Evolutionary conservation across 2,113 vertebrate species (phyloP), one percentile per base, ranked within the genome.

Genomic region (Ondatra zibethicus): DNA sequence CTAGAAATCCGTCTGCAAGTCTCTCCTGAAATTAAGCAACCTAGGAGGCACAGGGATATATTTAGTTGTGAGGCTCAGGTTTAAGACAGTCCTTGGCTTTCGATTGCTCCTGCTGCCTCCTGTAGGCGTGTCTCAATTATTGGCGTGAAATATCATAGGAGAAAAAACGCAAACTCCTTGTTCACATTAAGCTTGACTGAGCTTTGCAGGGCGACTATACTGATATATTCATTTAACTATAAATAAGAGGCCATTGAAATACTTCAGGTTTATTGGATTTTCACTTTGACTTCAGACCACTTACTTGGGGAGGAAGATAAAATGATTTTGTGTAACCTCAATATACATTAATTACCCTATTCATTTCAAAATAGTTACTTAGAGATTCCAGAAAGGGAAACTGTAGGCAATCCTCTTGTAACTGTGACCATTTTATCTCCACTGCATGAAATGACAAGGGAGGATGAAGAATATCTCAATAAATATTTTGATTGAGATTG

Each of bases 31-130:
- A 86, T 85, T 78, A 93, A 95, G 36, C 31, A 47, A 86, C 50
- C 27, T 70, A 89, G 94, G 17, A 90, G 36, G 70, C 88, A 42
- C 11, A 90, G 65, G 73, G 55, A 89, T 93, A 93, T 95, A 94
- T 89, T 95, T 96, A 89, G 82, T 78, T 50, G 39, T 66, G 85
- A 50, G 92, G 39, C 55, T 90, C 50, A 39, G 61, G 52, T 65
- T 52, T 72, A 86, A 90, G 31, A 23, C 2, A 85, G 82, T 23
- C 13, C 50, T 91, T 33, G 47, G 78, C 65, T 58, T 16, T 91
- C 19, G 13, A 47, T 39, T 42, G 42, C 27, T 33, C 0, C 0
- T 72, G 27, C 33, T 87, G 4, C 16, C 23, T 61, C 31, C 84
- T 63, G 25, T 58, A 25, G 80, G 42, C n/a, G 0, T 58, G 36